Evolutionary conservation across 2,888 invertebrate genomes (phyloP).

Genomic region (Epinotia ramella): DNA sequence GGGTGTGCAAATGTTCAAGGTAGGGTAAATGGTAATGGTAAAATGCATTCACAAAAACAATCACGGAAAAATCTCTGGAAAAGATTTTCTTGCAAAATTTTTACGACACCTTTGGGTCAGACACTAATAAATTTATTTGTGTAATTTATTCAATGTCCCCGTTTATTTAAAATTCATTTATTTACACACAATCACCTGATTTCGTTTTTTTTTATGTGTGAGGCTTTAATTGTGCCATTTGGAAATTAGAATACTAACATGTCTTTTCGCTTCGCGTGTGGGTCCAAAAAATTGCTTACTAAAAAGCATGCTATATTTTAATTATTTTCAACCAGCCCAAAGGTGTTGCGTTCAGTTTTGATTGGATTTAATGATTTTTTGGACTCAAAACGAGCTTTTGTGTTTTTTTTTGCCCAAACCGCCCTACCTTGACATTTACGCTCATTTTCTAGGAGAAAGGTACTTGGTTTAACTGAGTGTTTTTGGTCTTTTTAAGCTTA

Average conservation of each 20-base stretch:
- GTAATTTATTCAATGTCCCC: conserved; percentile 47
- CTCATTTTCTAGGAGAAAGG: conserved; percentile 75
- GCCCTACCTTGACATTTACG: conserved; percentile 84
- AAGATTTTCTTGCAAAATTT: not conserved
- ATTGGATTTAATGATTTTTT: conserved; percentile 70
- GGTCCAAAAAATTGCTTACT: conserved; percentile 78
- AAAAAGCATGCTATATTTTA: conserved; percentile 64
- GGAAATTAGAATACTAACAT: conserved; percentile 65
- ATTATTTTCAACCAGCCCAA: conserved; percentile 69
- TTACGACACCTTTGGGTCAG: conserved; percentile 80
- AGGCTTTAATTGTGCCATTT: conserved; percentile 63
- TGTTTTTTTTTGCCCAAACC: conserved; percentile 77
- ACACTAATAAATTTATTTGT: conserved; percentile 52
- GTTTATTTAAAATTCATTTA: conserved; percentile 40
- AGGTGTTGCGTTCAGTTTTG: conserved; percentile 76
- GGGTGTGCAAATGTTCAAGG: conserved; percentile 99
- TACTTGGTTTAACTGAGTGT: conserved; percentile 68
- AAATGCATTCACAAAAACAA: conserved; percentile 46
- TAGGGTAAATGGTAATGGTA: conserved; percentile 80
- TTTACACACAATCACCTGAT: conserved; percentile 63
- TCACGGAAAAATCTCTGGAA: conserved; percentile 21
- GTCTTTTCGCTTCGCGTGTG: conserved; percentile 67
- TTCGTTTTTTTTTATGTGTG: conserved; percentile 70
- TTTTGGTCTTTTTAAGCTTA: conserved; percentile 56
- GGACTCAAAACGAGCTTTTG: conserved; percentile 78